Evolutionary conservation across 2,888 invertebrate species (phyloP), one percentile per base, ranked within the genome.

Genomic region (Tinea trinotella): DNA sequence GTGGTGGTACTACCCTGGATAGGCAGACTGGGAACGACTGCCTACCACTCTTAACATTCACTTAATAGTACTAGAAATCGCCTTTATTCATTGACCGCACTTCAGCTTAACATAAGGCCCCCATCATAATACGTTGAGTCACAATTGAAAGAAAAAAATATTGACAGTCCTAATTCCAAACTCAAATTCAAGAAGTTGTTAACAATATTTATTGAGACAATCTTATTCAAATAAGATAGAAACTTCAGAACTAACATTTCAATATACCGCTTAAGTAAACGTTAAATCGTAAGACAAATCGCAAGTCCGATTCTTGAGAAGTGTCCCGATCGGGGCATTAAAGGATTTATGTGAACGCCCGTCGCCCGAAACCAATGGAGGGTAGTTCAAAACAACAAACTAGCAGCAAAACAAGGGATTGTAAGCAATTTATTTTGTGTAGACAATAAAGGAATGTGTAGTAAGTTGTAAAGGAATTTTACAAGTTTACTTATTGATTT

Each of bases 331-430:
- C 50, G 50, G 24, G 18, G 13, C 22, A 24, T 50, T 24, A 24
- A 13, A n/a, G 50, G 24, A 24, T 50, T 50, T 13, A 24, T 22
- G 22, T 2, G 24, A 48, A 12, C 15, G 6, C 18, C 46, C 17
- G 46, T 46, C 40, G 40, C 40, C 19, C 19, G 17, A 46, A 46
- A 46, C 17, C 46, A 46, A 46, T 46, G 46, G 44, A 44, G 44
- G 46, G 46, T 46, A 46, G 46, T 19, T 46, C 19, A n/a, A 46
- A 40, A 40, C 40, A 40, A 46, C 46, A 46, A 46, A 46, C 46
- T 46, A 46, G 19, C n/a, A 10, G 19, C 46, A 46, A 46, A 46
- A 17, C 40, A 40, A 40, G 40, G 40, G 40, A 13, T 40, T 40
- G 40, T 40, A 40, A 40, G 40, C 40, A 40, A 40, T 40, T 40